Evolutionary conservation across 2,797 vertebrate genomes (phyloP).

Genomic region (Loris lydekkerianus): DNA sequence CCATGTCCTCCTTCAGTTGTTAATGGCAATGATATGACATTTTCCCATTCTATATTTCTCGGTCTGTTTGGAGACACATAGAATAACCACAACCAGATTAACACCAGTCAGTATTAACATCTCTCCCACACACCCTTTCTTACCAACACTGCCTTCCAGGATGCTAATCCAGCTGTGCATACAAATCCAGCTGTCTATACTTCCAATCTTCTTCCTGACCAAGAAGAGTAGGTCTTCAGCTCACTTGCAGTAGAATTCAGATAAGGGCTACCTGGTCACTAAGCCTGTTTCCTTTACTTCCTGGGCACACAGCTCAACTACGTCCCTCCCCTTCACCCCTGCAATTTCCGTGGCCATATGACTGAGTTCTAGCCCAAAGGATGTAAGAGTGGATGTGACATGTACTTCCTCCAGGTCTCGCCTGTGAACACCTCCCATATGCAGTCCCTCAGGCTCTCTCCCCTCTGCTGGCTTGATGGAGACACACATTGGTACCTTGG

Average conservation of each 20-base stretch:
- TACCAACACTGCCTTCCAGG: neutral
- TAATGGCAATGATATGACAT: neutral
- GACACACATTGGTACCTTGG: neutral
- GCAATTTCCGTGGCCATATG: no score
- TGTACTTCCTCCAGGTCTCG: neutral
- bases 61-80: neutral
- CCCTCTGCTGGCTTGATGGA: neutral
- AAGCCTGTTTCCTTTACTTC: neutral
- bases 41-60: neutral
- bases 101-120: neutral
- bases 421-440: neutral
- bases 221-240: neutral
- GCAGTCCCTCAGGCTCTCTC: neutral
- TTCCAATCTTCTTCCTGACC: neutral
- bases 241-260: neutral
- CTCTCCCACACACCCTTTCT: neutral
- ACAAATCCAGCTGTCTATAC: neutral
- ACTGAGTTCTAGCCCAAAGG: neutral
- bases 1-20: neutral
- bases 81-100: neutral
- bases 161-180: neutral
- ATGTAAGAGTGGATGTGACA: neutral
- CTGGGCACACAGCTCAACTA: neutral
- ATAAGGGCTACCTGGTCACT: neutral
- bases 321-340: neutral